Percentiles rank a stretch among this genome's conserved stretches.
phyloP scores from a whole-genome alignment of 2,888 invertebrate genomes.

The Rhingia rostrata region DNA sequence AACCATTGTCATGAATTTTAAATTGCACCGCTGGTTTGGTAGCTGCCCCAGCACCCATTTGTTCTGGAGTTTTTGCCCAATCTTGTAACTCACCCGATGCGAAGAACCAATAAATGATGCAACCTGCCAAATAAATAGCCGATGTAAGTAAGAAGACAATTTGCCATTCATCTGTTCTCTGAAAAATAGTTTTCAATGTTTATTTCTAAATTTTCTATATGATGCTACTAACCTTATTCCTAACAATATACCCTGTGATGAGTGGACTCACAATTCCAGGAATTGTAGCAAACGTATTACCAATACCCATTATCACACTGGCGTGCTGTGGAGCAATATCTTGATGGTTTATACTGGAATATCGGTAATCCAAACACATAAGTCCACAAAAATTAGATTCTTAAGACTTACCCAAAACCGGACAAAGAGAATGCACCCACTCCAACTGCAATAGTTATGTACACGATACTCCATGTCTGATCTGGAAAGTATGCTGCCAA shows the following conservation, averaged over 20 bases:
- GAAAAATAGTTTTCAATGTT: constrained; percentile 72
- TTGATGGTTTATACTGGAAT: constrained; percentile 89
- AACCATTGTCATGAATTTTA: constrained; percentile 77
- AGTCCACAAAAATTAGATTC: background rate
- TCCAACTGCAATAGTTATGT: constrained; percentile 93
- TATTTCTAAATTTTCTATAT: background rate
- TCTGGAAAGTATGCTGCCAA: constrained; percentile 89
- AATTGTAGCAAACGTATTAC: constrained; percentile 94
- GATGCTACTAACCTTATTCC: constrained; percentile 85
- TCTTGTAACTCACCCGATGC: constrained; percentile 92
- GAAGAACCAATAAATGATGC: constrained; percentile 90
- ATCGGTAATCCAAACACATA: too few relatives aligned
- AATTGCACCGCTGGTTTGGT: constrained; percentile 83
- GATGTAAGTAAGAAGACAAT: constrained; percentile 93
- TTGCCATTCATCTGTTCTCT: constrained; percentile 91
- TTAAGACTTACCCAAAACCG: constrained; percentile 89
- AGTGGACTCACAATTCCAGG: constrained; percentile 96
- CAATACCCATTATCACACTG: constrained; percentile 94
- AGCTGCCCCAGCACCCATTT: constrained; percentile 79
- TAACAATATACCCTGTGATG: constrained; percentile 90
- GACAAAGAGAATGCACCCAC: constrained; percentile 96
- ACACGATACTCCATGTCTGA: constrained; percentile 88
- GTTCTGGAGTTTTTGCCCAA: constrained; percentile 86
- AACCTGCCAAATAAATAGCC: constrained; percentile 91
- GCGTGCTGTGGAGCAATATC: constrained; percentile 96